Evolutionary conservation across 1,140 invertebrate species (phyloP).

Genomic region (Trypoxylus dichotomus): DNA sequence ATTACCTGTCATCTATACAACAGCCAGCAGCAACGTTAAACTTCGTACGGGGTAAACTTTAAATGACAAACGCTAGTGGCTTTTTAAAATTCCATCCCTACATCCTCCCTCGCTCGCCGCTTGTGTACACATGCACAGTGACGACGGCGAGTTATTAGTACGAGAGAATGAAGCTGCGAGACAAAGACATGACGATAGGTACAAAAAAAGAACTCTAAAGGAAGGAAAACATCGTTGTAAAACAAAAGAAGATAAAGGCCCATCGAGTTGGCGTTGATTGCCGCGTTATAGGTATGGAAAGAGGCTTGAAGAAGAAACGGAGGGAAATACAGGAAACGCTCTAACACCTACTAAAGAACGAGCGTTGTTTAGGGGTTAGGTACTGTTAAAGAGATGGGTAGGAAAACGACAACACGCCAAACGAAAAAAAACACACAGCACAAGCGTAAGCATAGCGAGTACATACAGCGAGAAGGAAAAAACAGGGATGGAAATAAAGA

Average conservation of each 20-base stretch:
- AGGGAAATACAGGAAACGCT: conserved; percentile 39
- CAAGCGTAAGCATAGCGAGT: not conserved
- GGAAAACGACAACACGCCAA: conserved; percentile 17
- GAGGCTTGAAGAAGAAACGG: conserved; percentile 25
- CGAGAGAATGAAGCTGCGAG: not conserved
- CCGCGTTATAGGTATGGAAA: conserved; percentile 39
- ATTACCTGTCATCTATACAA: not conserved
- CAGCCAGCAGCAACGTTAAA: not conserved
- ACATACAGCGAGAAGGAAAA: conserved; percentile 38
- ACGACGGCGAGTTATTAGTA: conserved; percentile 40
- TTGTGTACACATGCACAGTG: conserved; percentile 38
- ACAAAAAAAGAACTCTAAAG: conserved; percentile 40
- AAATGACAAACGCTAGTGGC: conserved; percentile 45
- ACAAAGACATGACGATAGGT: conserved; percentile 37
- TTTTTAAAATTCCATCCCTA: conserved; percentile 41
- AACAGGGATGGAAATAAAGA: conserved; percentile 40
- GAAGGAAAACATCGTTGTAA: conserved; percentile 33
- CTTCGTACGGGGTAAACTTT: conserved; percentile 33
- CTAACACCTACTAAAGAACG: conserved; percentile 46
- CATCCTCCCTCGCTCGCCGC: not conserved
- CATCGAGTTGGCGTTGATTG: conserved; percentile 46
- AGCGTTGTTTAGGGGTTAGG: conserved; percentile 34
- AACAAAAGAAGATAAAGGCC: conserved; percentile 41
- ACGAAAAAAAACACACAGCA: not conserved
- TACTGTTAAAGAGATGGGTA: conserved; percentile 13